These are phyloP conservation scores for Scarus forsteni DNA, from an alignment of 2,797 vertebrate genomes.

Conservation along the genomic window DNA sequence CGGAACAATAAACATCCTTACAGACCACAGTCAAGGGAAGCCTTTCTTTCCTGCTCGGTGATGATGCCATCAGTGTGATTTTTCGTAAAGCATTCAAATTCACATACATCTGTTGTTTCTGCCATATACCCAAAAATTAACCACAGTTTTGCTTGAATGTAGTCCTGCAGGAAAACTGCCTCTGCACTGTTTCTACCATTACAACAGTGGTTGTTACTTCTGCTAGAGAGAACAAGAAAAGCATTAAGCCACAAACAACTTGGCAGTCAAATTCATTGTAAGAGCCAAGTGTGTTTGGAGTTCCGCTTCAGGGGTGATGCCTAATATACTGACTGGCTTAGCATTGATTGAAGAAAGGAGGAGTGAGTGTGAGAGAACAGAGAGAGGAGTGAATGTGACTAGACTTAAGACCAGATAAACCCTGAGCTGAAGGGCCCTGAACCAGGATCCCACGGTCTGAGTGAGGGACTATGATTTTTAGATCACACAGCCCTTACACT, in stretches of 20 bases:
- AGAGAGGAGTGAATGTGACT: slow-evolving; percentile 61
- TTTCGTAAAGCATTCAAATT: too few species aligned
- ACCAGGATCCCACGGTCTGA: slow-evolving; percentile 64
- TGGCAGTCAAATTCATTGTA: slow-evolving; percentile 25
- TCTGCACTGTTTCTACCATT: background rate
- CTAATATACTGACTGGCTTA: slow-evolving; percentile 77
- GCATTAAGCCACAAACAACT: slow-evolving; percentile 25
- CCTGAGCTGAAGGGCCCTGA: slow-evolving; percentile 43
- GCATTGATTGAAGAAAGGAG: slow-evolving; percentile 72
- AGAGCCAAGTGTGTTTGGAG: slow-evolving; percentile 63
- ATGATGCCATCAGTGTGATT: too few species aligned
- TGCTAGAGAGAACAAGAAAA: slow-evolving; percentile 11
- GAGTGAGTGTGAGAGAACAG: slow-evolving; percentile 23
- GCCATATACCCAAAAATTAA: too few species aligned
- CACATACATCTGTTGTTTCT: too few species aligned
- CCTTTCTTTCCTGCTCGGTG: too few species aligned
- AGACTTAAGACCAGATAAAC: slow-evolving; percentile 72
- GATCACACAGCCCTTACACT: slow-evolving; percentile 57
- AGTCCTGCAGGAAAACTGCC: background rate
- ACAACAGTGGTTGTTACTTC: background rate
- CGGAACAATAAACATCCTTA: too few species aligned
- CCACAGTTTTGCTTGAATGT: background rate
- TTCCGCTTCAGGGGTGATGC: slow-evolving; percentile 63
- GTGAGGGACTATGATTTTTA: slow-evolving; percentile 61
- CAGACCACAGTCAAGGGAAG: too few species aligned